These are phyloP conservation scores for Nemopilema nomurai DNA, from an alignment of 30 jellyfish, hydroid and myxozoan genomes.

Conservation along the genomic window DNA sequence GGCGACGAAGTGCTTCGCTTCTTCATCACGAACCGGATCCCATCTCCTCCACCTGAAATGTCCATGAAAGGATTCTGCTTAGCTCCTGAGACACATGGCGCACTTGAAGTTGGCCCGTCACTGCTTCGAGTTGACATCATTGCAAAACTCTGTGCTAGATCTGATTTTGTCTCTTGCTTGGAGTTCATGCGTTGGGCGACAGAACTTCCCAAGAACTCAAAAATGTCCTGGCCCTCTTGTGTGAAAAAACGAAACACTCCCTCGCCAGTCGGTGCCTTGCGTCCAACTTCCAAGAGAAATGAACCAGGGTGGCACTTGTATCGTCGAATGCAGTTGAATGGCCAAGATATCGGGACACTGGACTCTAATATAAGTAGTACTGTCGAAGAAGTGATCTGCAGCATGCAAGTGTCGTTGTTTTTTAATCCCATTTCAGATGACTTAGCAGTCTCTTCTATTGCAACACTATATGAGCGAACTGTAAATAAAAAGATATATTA, in stretches of 20 bases:
- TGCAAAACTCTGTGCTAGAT: neutral
- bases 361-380: conserved; percentile 34
- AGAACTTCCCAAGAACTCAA: conserved; percentile 70
- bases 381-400: conserved; percentile 49
- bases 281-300: conserved; percentile 87
- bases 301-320: conserved; percentile 76
- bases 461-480: conserved; percentile 58
- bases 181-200: conserved; percentile 70
- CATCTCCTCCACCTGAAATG: conserved; percentile 26
- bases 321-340: conserved; percentile 91
- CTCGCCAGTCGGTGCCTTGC: conserved; percentile 93
- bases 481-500: neutral
- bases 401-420: conserved; percentile 31
- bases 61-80: conserved; percentile 40
- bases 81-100: conserved; percentile 1
- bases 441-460: conserved; percentile 43
- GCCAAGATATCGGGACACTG: conserved; percentile 58
- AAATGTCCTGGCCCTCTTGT: conserved; percentile 66
- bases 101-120: neutral
- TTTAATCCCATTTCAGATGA: conserved; percentile 37
- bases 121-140: conserved; percentile 10
- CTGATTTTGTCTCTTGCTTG: conserved; percentile 39
- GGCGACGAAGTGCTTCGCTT: conserved; percentile 62
- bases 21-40: conserved; percentile 53
- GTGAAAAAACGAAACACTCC: conserved; percentile 85